Evolutionary conservation across 2,888 invertebrate species (phyloP).

Genomic region (Torymus tubicola): DNA sequence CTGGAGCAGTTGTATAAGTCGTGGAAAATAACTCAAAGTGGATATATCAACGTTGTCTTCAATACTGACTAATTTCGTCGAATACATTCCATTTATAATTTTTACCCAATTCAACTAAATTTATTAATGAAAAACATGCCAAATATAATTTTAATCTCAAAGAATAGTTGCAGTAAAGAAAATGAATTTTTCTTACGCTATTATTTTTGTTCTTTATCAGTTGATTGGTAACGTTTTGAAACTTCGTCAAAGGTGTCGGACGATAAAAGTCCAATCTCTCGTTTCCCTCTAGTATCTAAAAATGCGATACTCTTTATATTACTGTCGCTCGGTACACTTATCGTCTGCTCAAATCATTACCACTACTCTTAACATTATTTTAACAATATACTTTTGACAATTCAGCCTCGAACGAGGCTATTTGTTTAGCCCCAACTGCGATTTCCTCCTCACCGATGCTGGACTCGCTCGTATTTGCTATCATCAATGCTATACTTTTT

Average conservation of each 20-base stretch:
- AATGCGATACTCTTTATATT: background rate
- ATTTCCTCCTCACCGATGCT: conserved; percentile 29
- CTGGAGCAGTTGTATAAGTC: conserved; percentile 8
- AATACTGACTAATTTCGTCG: background rate
- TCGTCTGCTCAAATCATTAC: no score
- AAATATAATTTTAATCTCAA: background rate
- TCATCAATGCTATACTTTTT: conserved; percentile 16
- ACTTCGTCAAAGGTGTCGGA: conserved; percentile 28
- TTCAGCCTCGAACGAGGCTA: conserved; percentile 42
- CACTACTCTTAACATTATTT: background rate
- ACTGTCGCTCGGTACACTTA: no score
- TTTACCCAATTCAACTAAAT: conserved; percentile 35
- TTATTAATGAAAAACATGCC: background rate
- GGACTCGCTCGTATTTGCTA: conserved; percentile 33
- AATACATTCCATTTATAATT: conserved; percentile 38
- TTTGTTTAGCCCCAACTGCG: conserved; percentile 8
- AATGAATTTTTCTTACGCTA: conserved; percentile 9
- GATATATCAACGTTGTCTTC: conserved; percentile 26
- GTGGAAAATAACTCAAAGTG: conserved; percentile 37
- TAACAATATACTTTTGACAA: conserved; percentile 33
- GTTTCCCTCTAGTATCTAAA: conserved; percentile 39
- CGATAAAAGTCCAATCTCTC: conserved; percentile 35
- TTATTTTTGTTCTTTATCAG: conserved; percentile 9
- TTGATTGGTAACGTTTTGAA: conserved; percentile 42
- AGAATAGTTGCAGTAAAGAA: background rate